Conservation (phyloP, 2,113 vertebrate species). For the Sus scrofa region T2T-Sscrofa CM000814.6:106635001-106635500, state of each 20-base stretch:
- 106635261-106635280: background rate
- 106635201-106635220: no score
- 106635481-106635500: background rate
- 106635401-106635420: constrained; percentile 41
- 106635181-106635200: no score
- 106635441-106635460: background rate
- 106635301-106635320: background rate
- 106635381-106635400: background rate
- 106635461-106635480: background rate
- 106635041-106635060: no score
- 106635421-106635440: background rate
- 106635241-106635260: background rate
- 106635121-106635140: no score
- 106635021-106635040: no score
- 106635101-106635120: no score
- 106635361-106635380: background rate
- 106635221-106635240: no score
- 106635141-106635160: no score
- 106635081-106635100: no score
- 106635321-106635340: background rate
- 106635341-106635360: background rate
- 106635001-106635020: no score
- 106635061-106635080: no score
- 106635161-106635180: no score
- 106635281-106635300: background rate